Evolutionary conservation across 2,113 vertebrate genomes (phyloP), one percentile per base, ranked within the genome.

Genomic region (Sander lucioperca): DNA sequence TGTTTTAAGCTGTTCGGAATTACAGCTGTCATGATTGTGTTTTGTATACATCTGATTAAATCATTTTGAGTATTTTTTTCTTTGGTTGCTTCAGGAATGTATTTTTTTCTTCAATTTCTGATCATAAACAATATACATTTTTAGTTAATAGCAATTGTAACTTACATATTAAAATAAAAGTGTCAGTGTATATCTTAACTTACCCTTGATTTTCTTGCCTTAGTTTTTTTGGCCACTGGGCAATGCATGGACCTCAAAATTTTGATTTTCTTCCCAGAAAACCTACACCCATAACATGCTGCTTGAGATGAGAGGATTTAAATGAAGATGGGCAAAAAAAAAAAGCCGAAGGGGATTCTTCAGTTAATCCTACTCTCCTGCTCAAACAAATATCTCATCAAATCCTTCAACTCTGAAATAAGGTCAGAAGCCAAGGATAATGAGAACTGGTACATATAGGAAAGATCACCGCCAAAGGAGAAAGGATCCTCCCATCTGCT

Each of bases 391-490:
- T 83, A 88, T 90, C 88, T 88, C 83, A 85, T 91, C 84, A 91
- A 93, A 89, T 90, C 85, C 86, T 84, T 88, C 88, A 76, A 87
- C 61, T 78, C 77, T 75, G 63, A 81, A 92, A 88, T 86, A 79
- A 87, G 91, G 93, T 93, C 92, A 93, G 51, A 91, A 86, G 89
- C 83, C 83, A 89, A 86, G 88, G 86, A 92, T 93, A 92, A 93
- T 91, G 83, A 88, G 83, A 89, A 86, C 64, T 19, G 80, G 69
- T 84, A 86, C 64, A 79, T 92, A 91, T 88, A 83, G 85, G 76
- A 79, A 85, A 76, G 84, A 82, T 85, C 80, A 86, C 75, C 25
- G 5, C 66, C 65, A 74, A 65, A 84, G 70, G 82, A 59, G 23
- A 66, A 53, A 74, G 79, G 70, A 91, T 89, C 84, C 81, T 83